Evolutionary conservation across 1,140 invertebrate genomes (phyloP).

Genomic region (Drosophila kikkawai): DNA sequence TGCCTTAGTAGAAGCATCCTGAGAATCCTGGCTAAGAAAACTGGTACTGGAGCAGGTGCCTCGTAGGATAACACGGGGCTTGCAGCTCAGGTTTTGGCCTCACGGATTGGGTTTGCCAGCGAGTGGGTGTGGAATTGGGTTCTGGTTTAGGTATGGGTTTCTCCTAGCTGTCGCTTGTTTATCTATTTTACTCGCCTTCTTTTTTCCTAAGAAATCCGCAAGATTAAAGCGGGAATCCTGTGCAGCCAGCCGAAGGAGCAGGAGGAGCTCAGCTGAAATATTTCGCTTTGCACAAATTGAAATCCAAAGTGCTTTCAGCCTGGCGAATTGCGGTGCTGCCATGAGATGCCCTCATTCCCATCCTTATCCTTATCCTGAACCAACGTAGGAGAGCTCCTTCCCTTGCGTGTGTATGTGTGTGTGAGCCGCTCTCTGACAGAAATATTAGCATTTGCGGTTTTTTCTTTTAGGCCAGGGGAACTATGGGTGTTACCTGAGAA

Average conservation of each 20-base stretch:
- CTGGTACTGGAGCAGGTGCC: conserved; percentile 68
- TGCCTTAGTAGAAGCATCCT: conserved; percentile 8
- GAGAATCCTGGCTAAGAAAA: conserved; percentile 29
- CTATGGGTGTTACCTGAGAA: conserved; percentile 48
- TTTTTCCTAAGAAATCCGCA: conserved; percentile 67
- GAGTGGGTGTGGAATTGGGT: conserved; percentile 20
- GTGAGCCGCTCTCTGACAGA: conserved; percentile 67
- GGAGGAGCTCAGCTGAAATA: conserved; percentile 79
- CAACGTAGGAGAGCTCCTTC: neutral
- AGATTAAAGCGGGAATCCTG: conserved; percentile 72
- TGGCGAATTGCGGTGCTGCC: conserved; percentile 50
- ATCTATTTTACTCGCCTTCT: conserved; percentile 74
- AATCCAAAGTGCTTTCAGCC: conserved; percentile 80
- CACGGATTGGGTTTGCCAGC: conserved; percentile 25
- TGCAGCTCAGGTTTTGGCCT: conserved; percentile 47
- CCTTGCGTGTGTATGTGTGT: conserved; percentile 12
- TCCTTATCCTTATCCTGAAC: neutral
- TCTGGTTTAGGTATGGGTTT: conserved; percentile 13
- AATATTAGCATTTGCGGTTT: conserved; percentile 79
- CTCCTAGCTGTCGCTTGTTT: conserved; percentile 68
- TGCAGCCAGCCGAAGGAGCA: conserved; percentile 17
- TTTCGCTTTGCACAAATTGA: conserved; percentile 81
- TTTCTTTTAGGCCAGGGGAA: conserved; percentile 1
- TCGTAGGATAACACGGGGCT: conserved; percentile 72
- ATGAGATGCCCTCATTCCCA: conserved; percentile 6